Base-by-base conservation (phyloP, 1,140 invertebrate species). In the Diprion similis region DNA sequence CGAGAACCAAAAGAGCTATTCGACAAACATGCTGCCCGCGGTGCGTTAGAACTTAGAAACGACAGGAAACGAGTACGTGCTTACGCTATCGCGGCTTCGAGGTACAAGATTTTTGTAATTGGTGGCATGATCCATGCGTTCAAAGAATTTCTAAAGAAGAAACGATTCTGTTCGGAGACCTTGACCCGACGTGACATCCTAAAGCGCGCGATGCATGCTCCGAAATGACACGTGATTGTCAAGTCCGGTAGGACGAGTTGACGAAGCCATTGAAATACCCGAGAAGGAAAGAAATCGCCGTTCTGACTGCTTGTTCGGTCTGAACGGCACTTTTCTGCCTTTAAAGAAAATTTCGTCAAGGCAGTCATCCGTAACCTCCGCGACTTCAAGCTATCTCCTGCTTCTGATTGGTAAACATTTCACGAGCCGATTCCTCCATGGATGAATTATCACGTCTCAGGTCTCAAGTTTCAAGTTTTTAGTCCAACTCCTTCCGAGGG, bases 1-100 rank as follows among this genome's bases (percentile, higher is more conserved):
- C 51, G 51, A 59, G n/a, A 17, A 13, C n/a, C 51, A 59, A 13
- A 8, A 59, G n/a, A 59, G n/a, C 11, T 59, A 59, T 8, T 59
- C 51, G 51, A 17, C 51, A 59, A 59, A 59, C n/a, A 59, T 9
- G n/a, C 51, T 59, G 24, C 24, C 1, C 24, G 24, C 51, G 9
- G 51, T 59, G 51, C n/a, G 51, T 59, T 59, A 17, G 51, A 59
- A 59, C 51, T 15, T 17, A 0, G n/a, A 9, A 17, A 59, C n/a
- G 51, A 59, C 51, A 59, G 51, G 51, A 59, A 59, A 15, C 51
- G n/a, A 9, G 51, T 59, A 59, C 51, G 51, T 59, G 51, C n/a
- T 59, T 59, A 13, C 9, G 51, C 11, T 59, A 15, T 59, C 51
- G n/a, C n/a, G 11, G 9, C 51, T 13, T 15, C 51, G 6, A 59